These are phyloP conservation scores for Irena cyanogastra DNA, from an alignment of 2,113 vertebrate genomes.

Conservation along the genomic window DNA sequence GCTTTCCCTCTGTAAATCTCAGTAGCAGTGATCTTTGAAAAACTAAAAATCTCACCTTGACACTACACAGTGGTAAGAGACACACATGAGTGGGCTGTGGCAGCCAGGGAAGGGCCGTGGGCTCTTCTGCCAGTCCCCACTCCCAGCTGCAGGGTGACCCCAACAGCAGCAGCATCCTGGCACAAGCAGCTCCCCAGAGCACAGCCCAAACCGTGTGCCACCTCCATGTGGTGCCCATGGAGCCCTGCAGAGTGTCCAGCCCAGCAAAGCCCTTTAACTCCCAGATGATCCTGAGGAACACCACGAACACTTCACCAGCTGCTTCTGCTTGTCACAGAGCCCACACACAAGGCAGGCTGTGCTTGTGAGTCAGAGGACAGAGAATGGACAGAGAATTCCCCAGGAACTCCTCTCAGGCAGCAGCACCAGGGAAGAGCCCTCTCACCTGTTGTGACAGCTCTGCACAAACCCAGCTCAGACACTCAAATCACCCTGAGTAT, in stretches of 20 bases:
- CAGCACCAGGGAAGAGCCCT: background rate
- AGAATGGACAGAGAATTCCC: background rate
- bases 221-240: accelerated
- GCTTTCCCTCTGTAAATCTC: background rate
- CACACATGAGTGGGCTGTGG: background rate
- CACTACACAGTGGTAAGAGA: background rate
- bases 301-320: background rate
- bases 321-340: background rate
- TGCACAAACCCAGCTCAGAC: background rate
- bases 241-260: background rate
- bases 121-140: background rate
- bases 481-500: background rate
- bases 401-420: background rate
- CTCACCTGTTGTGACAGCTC: background rate
- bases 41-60: background rate
- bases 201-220: accelerated
- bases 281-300: background rate
- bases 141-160: background rate
- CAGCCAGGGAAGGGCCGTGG: background rate
- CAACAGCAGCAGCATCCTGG: background rate
- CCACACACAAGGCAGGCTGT: background rate
- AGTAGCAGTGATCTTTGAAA: background rate
- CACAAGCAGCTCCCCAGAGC: background rate
- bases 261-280: background rate
- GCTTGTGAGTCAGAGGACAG: background rate